Percentiles rank a stretch among this genome's conserved stretches.
phyloP scores from a whole-genome alignment of 2,797 vertebrate species.

The Gorsachius magnificus region DNA sequence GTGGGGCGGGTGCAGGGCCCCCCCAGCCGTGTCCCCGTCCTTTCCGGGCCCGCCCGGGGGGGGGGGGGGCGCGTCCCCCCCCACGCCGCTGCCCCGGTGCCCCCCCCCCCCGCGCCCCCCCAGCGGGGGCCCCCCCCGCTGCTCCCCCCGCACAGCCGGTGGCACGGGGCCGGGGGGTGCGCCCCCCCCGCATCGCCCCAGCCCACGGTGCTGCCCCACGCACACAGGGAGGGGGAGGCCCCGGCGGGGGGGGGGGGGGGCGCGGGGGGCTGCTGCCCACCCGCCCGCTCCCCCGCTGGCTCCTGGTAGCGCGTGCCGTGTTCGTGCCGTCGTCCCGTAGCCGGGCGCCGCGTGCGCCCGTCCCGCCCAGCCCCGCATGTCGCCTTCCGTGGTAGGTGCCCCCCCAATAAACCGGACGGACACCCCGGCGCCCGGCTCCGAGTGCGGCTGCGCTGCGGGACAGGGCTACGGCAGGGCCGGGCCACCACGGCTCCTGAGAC shows the following conservation, averaged over 20 bases:
- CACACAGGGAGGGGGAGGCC: background rate
- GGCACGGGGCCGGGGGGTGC: background rate
- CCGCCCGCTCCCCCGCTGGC: background rate
- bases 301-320: background rate
- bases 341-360: background rate
- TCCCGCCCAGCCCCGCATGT: background rate
- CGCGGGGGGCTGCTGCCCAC: background rate
- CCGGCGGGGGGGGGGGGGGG: background rate
- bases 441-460: background rate
- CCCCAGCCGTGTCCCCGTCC: too few relatives aligned
- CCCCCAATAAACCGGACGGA: background rate
- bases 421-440: background rate
- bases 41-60: too few relatives aligned
- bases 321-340: background rate
- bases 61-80: background rate
- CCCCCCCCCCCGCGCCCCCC: background rate
- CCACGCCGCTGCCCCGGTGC: background rate
- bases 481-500: too few relatives aligned
- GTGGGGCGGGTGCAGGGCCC: too few relatives aligned
- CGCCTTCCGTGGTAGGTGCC: background rate
- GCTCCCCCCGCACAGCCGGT: background rate
- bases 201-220: background rate
- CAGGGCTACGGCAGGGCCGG: background rate
- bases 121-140: background rate
- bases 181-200: background rate